Base-by-base conservation (phyloP, 1,140 invertebrate species). In the Ceratina calcarata region DNA sequence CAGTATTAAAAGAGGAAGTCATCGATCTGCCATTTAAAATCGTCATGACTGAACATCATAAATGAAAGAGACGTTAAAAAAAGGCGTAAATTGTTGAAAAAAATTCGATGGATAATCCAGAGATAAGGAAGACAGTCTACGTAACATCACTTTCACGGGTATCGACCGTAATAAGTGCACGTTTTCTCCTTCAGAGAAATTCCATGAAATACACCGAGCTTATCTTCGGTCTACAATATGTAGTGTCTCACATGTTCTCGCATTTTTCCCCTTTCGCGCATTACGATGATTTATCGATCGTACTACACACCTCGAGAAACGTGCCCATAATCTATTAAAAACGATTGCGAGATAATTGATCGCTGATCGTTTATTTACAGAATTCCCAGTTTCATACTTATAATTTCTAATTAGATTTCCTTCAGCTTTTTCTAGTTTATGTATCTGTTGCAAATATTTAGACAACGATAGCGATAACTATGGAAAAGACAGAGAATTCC, bases 121-220 rank as follows among this genome's bases (percentile, higher is more conserved):
- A 72, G 74, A 81, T 77, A 74, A 79, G 61, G 71, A 62, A 60
- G 58, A 61, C 27, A 67, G 7, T 6, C 53, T 15, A 45, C 61
- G 49, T 61, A 75, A 76, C 64, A 72, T 82, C 81, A 73, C 81
- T 80, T 82, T 79, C 81, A 80, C 81, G 37, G 55, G 61, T 74
- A 61, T 24, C 20, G 58, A 12, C 61, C 32, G 70, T 61, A 72
- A 72, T 20, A 71, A 18, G 69, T 71, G 58, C 69, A 71, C 57
- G 69, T 71, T 71, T 71, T 62, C 70, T 72, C 70, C 45, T 49
- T 45, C 58, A 45, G 58, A 62, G 70, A 72, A 72, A 72, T 72
- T 72, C 58, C 45, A 32, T 51, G 58, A 72, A 72, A 62, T n/a
- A 53, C 61, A 53, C n/a, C 32, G 24, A 12, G n/a, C 70, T 72